phyloP scores from a whole-genome alignment of 2,888 invertebrate genomes.

The Microctonus hyperodae region DNA sequence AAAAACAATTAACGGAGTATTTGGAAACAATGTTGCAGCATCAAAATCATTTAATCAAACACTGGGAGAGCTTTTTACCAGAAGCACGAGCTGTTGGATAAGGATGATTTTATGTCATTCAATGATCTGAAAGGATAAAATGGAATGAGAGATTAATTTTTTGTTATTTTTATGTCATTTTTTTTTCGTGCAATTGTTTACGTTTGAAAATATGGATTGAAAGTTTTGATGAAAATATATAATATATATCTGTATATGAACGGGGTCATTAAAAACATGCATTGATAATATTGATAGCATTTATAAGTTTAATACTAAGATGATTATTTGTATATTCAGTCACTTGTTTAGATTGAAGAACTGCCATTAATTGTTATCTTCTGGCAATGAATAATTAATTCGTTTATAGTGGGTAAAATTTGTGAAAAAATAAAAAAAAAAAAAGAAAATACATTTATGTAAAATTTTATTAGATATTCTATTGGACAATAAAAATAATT shows the following conservation, averaged over 20 bases:
- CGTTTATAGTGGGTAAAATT: slow-evolving; percentile 5
- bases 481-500: slow-evolving; percentile 31
- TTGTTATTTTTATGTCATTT: neutral
- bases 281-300: neutral
- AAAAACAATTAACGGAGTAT: slow-evolving; percentile 87
- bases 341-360: slow-evolving; percentile 1
- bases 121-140: neutral
- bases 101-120: slow-evolving; percentile 50
- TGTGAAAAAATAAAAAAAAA: neutral
- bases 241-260: neutral
- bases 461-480: slow-evolving; percentile 17
- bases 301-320: neutral
- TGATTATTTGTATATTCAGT: neutral
- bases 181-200: slow-evolving; percentile 6
- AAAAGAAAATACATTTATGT: neutral
- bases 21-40: slow-evolving; percentile 93
- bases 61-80: slow-evolving; percentile 96
- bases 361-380: neutral
- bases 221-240: neutral
- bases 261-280: neutral
- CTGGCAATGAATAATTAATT: slow-evolving; percentile 16
- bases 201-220: slow-evolving; percentile 1
- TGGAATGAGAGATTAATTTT: neutral
- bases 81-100: slow-evolving; percentile 93
- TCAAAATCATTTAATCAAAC: slow-evolving; percentile 91